Evolutionary conservation across 2,113 vertebrate species (phyloP).

Genomic region (Thamnophis sirtalis): DNA sequence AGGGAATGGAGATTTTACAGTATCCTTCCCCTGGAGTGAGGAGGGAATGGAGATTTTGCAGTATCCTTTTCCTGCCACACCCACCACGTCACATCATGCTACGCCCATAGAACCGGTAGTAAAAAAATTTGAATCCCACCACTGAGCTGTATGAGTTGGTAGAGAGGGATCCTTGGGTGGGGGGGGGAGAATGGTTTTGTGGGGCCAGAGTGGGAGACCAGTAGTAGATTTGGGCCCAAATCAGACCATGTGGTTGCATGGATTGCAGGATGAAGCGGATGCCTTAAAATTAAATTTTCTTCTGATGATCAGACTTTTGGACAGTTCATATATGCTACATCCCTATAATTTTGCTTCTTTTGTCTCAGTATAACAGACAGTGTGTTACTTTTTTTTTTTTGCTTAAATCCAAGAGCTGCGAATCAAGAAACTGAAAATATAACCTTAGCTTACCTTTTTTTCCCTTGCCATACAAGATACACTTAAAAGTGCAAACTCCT

Average conservation of each 20-base stretch:
- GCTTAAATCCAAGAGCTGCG: not conserved
- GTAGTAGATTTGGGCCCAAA: not conserved
- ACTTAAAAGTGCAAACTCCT: conserved; percentile 24
- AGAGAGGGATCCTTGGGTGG: not conserved
- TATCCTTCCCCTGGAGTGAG: no score
- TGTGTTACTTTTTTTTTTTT: conserved; percentile 5
- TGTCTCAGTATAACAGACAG: not conserved
- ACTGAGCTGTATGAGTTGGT: not conserved
- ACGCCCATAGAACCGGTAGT: no score
- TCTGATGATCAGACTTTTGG: not conserved
- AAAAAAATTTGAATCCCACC: no score
- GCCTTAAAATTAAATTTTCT: conserved; percentile 39
- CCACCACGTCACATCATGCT: no score
- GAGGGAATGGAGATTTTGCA: no score
- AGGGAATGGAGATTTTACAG: no score
- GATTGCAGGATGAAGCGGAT: not conserved
- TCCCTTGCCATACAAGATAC: not conserved
- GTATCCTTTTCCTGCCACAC: no score
- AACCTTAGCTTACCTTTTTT: not conserved
- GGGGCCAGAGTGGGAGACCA: not conserved
- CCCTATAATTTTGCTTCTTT: not conserved
- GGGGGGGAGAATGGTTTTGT: not conserved
- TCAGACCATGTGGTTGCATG: not conserved
- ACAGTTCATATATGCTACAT: not conserved
- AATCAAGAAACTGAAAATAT: not conserved